These are phyloP conservation scores for Acholoe squamosa DNA, from an alignment of 2,888 invertebrate genomes.

Conservation along the genomic window DNA sequence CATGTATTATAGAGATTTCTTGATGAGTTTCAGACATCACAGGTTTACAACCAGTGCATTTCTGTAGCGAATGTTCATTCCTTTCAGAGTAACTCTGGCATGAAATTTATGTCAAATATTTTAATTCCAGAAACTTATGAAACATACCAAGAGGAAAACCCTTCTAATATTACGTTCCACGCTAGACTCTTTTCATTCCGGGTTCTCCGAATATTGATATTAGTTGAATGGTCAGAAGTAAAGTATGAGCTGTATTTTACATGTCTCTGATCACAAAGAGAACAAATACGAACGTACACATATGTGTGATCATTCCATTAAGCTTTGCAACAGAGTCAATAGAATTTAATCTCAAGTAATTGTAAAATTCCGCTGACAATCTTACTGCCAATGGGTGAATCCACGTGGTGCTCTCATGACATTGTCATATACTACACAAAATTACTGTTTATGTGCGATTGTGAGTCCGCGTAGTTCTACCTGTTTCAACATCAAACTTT, in stretches of 20 bases:
- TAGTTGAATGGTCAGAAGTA: no score
- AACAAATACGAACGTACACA: not conserved
- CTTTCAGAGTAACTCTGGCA: no score
- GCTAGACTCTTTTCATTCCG: no score
- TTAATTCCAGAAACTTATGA: no score
- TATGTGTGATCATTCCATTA: not conserved
- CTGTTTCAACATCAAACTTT: not conserved
- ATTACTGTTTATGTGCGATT: not conserved
- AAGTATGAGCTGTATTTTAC: not conserved
- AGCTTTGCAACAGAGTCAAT: not conserved
- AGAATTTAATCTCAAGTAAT: not conserved
- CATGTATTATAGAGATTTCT: not conserved
- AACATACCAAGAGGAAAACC: no score
- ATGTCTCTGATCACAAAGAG: not conserved
- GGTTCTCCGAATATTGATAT: no score
- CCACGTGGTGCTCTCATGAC: not conserved
- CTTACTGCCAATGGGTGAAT: not conserved
- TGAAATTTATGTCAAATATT: no score
- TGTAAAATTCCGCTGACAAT: not conserved
- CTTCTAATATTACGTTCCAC: no score
- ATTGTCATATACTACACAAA: not conserved
- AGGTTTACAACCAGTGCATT: no score
- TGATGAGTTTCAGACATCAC: no score
- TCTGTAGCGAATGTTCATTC: no score
- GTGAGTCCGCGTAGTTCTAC: not conserved